Conservation (phyloP, 2,113 vertebrate genomes). For the Hydropotes inermis region DNA sequence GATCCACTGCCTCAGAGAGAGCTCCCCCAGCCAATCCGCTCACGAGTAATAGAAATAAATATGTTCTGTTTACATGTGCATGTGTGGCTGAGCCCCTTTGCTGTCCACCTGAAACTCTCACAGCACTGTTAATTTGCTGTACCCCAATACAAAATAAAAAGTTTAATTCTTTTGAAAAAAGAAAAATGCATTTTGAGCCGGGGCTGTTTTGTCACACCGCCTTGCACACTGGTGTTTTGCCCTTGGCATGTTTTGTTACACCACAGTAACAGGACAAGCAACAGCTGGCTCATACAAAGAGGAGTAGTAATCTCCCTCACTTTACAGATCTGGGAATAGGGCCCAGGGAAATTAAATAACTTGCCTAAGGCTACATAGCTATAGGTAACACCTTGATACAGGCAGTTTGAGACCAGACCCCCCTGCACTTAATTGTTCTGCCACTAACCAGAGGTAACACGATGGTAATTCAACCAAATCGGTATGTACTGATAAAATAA, state of each 20-base stretch:
- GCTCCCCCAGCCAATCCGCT: not conserved
- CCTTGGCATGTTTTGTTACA: not conserved
- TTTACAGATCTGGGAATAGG: not conserved
- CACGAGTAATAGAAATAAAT: too few relatives aligned
- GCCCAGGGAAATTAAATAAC: not conserved
- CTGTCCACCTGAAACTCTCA: not conserved
- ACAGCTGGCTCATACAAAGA: not conserved
- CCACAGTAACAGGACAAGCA: not conserved
- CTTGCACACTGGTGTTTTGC: not conserved
- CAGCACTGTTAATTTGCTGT: not conserved
- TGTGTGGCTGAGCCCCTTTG: not conserved
- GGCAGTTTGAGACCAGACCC: not conserved
- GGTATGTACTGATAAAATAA: not conserved
- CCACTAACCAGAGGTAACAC: not conserved
- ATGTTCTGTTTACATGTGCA: not conserved
- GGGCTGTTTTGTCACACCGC: not conserved
- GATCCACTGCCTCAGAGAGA: not conserved
- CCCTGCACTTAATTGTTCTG: not conserved
- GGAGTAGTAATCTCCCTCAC: not conserved
- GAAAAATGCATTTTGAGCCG: not conserved
- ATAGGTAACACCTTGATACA: too few relatives aligned
- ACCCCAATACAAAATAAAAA: not conserved
- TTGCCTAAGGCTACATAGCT: not conserved
- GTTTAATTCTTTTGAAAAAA: not conserved
- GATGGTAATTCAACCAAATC: not conserved